Evolutionary conservation across 2,797 vertebrate species (phyloP).

Genomic region (Gobionotothen gibberifrons): DNA sequence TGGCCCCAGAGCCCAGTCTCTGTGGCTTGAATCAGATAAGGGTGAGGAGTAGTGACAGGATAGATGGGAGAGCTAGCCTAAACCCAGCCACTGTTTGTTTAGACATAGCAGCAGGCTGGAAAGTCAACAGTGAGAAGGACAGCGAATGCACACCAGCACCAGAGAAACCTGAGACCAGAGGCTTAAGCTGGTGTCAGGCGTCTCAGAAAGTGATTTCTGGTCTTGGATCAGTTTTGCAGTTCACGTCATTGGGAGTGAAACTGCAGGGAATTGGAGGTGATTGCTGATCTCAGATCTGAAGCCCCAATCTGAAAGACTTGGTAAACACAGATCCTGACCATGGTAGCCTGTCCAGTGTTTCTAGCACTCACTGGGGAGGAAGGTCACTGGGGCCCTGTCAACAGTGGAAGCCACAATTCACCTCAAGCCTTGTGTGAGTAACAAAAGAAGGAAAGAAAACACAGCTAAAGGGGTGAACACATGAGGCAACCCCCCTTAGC

Average conservation of each 20-base stretch:
- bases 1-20: constrained; percentile 37
- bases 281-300: constrained; percentile 46
- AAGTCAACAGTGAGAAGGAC: constrained; percentile 74
- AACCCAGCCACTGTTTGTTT: constrained; percentile 75
- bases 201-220: constrained; percentile 47
- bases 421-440: constrained; percentile 55
- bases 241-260: constrained; percentile 32
- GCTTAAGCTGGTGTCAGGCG: constrained; percentile 50
- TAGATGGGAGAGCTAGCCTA: constrained; percentile 62
- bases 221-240: constrained; percentile 49
- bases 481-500: constrained; percentile 14
- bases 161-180: constrained; percentile 64
- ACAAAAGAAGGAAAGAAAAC: constrained; percentile 67
- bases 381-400: constrained; percentile 68
- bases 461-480: constrained; percentile 40
- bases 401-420: constrained; percentile 68
- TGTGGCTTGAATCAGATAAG: constrained; percentile 72
- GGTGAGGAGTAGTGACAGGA: constrained; percentile 62
- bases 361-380: constrained; percentile 55
- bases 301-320: constrained; percentile 40
- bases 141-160: constrained; percentile 60
- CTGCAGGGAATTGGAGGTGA: constrained; percentile 45
- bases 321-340: constrained; percentile 63
- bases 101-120: constrained; percentile 72
- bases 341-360: constrained; percentile 67